Conservation (phyloP, 1,140 invertebrate genomes). For the Piezodorus guildinii region DNA sequence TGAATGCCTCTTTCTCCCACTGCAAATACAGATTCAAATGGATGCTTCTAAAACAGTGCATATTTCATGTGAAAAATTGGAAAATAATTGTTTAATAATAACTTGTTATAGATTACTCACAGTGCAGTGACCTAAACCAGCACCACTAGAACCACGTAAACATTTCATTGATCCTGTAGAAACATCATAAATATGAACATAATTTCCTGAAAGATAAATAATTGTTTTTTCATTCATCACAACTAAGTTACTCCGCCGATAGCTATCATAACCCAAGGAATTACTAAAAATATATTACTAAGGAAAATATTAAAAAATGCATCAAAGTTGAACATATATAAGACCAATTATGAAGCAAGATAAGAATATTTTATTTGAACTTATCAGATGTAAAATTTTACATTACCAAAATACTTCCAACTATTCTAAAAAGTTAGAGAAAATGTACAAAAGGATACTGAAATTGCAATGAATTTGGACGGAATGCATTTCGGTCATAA, state of each 20-base stretch:
- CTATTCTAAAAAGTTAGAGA: background rate
- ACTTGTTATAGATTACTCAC: conserved; percentile 37
- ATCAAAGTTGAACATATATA: background rate
- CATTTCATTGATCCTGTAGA: conserved; percentile 50
- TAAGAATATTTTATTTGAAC: background rate
- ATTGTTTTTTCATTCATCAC: conserved; percentile 57
- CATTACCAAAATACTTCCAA: background rate
- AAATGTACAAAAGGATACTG: background rate
- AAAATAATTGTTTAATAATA: background rate
- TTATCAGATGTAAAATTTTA: background rate
- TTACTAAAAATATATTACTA: conserved; percentile 40
- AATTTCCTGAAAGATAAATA: conserved; percentile 67
- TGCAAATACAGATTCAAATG: conserved; percentile 55
- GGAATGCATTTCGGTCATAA: background rate
- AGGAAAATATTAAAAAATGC: background rate
- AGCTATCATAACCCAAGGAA: conserved; percentile 80
- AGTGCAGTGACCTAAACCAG: conserved; percentile 64
- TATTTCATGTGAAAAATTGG: background rate
- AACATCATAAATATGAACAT: conserved; percentile 63
- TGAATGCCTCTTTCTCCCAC: conserved; percentile 55
- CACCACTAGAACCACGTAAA: conserved; percentile 55
- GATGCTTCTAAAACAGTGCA: conserved; percentile 51
- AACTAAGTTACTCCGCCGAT: conserved; percentile 64
- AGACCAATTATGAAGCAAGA: background rate
- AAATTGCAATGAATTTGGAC: background rate